phyloP scores from a whole-genome alignment of 2,113 vertebrate species.

The Serinus canaria region DNA sequence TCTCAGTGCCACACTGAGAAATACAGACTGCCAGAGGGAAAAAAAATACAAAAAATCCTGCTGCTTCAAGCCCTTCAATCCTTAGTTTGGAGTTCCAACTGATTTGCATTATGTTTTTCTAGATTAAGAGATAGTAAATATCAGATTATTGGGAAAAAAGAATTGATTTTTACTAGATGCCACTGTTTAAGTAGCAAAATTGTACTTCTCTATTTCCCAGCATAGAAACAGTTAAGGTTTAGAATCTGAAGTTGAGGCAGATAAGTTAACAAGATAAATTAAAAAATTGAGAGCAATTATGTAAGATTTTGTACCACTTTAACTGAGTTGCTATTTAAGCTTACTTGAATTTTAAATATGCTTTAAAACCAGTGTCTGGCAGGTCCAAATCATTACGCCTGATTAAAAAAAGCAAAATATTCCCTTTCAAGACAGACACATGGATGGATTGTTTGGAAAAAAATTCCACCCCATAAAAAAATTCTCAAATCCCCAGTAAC shows the following conservation, averaged over 20 bases:
- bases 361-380: not conserved
- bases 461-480: not conserved
- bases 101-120: not conserved
- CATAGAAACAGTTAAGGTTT: not conserved
- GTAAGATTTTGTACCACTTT: not conserved
- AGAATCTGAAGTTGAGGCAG: not conserved
- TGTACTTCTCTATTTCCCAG: not conserved
- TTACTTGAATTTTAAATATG: slow-evolving; percentile 27
- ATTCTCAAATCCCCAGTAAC: not conserved
- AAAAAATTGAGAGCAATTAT: not conserved
- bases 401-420: not conserved
- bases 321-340: not conserved
- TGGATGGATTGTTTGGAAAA: not conserved
- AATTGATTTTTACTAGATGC: not conserved
- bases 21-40: not conserved
- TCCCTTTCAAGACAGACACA: not conserved
- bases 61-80: not conserved
- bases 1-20: not conserved
- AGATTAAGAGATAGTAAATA: not conserved
- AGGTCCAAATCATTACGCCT: not conserved
- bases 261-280: not conserved
- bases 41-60: not conserved
- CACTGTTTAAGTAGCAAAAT: not conserved
- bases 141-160: accelerated
- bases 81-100: not conserved